Percentiles rank a stretch among this genome's conserved stretches.
Evolutionary conservation across 2,797 vertebrate species (phyloP).

Genomic region (Arctocebus calabarensis): DNA sequence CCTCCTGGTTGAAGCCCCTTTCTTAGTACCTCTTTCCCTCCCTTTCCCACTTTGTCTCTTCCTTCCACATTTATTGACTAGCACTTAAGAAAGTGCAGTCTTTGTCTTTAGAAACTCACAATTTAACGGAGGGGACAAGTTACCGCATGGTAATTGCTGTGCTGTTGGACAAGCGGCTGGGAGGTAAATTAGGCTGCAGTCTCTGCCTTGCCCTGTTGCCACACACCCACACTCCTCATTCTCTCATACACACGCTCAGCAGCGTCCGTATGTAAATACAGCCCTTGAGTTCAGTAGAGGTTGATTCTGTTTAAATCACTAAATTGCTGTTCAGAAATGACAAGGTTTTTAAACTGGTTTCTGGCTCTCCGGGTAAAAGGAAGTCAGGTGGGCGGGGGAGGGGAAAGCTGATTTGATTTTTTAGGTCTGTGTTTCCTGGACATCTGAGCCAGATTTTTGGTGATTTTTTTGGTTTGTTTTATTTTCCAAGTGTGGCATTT

Average conservation of each 20-base stretch:
- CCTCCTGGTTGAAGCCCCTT: too few relatives aligned
- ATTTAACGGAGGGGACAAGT: background rate
- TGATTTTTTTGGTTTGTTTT: constrained; percentile 22
- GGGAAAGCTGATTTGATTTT: background rate
- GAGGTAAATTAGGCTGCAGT: background rate
- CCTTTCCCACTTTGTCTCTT: background rate
- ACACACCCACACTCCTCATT: background rate
- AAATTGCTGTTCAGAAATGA: constrained; percentile 45
- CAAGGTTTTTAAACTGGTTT: background rate
- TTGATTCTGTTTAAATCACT: constrained; percentile 44
- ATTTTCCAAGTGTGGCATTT: constrained; percentile 20
- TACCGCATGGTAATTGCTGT: background rate
- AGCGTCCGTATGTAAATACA: constrained; percentile 1
- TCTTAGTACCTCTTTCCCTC: too few relatives aligned
- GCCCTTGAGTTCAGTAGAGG: background rate
- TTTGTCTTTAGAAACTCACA: constrained; percentile 19
- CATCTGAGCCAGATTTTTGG: background rate
- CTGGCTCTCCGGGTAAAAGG: background rate
- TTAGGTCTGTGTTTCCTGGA: constrained; percentile 8
- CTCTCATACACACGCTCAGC: background rate
- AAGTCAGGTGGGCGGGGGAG: background rate
- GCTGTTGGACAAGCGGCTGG: constrained; percentile 15
- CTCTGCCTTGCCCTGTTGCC: background rate
- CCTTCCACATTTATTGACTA: background rate
- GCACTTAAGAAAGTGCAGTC: background rate